Evolutionary conservation across 2,888 invertebrate genomes (phyloP).

Genomic region (Drosophila kokeensis): DNA sequence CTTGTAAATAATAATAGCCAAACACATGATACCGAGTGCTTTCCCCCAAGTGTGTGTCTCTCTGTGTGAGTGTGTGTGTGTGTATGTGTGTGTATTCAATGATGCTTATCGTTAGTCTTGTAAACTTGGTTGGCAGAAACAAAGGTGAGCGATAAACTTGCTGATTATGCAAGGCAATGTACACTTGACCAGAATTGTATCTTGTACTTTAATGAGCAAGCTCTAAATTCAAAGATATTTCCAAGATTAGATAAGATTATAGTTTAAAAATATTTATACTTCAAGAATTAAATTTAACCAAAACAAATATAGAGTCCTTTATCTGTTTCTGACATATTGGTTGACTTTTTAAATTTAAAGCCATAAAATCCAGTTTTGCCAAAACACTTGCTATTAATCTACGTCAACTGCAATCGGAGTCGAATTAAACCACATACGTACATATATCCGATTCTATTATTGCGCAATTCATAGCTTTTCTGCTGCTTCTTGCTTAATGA

Average conservation of each 20-base stretch:
- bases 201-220: background rate
- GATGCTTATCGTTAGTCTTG: constrained; percentile 31
- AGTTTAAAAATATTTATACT: background rate
- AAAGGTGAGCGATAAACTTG: constrained; percentile 15
- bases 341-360: background rate
- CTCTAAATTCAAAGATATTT: background rate
- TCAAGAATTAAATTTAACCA: background rate
- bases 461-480: background rate
- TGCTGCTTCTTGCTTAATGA: background rate
- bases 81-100: constrained; percentile 16
- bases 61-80: background rate
- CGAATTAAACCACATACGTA: background rate
- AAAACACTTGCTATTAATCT: background rate
- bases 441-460: background rate
- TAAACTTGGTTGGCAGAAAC: constrained; percentile 5
- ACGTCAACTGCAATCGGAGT: background rate
- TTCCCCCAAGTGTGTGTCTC: background rate
- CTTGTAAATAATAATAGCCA: constrained; percentile 57
- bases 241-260: background rate
- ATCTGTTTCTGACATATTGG: background rate
- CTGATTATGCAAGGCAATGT: constrained; percentile 3
- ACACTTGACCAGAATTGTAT: background rate
- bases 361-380: background rate
- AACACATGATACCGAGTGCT: constrained; percentile 29
- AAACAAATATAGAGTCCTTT: background rate